Percentiles rank a stretch among this genome's conserved stretches.
phyloP scores from a whole-genome alignment of 2,888 invertebrate species.

The Steinernema scapterisci region DNA sequence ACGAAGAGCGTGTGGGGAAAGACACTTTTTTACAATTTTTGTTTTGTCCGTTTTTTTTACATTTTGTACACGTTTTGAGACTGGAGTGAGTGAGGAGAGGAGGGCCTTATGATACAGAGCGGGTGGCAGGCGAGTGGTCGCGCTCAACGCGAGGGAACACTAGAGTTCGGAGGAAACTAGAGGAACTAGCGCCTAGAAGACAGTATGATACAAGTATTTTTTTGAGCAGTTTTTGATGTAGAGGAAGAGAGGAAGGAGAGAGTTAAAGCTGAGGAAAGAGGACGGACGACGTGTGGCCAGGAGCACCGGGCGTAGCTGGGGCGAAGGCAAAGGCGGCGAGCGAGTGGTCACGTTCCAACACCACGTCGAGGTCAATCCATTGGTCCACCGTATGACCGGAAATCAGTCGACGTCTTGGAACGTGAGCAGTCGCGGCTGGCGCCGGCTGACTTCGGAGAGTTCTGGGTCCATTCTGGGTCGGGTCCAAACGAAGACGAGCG shows the following conservation, averaged over 20 bases:
- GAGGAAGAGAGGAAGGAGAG: neutral
- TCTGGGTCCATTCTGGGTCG: neutral
- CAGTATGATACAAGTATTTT: conserved; percentile 28
- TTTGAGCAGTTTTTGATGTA: conserved; percentile 21
- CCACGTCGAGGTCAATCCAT: conserved; percentile 23
- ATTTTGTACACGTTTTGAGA: conserved; percentile 31
- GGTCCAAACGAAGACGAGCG: neutral
- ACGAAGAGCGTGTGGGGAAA: conserved; percentile 4
- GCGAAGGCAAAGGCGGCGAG: neutral
- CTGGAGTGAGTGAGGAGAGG: conserved; percentile 23
- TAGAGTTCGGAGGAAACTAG: conserved; percentile 9
- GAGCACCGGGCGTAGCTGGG: conserved; percentile 16
- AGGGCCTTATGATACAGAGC: conserved; percentile 10
- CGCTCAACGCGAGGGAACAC: conserved; percentile 27
- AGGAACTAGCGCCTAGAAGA: neutral
- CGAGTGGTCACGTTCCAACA: conserved; percentile 6
- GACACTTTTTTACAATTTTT: conserved; percentile 29
- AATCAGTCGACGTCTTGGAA: conserved; percentile 19
- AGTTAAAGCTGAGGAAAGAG: conserved; percentile 21
- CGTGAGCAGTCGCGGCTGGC: neutral
- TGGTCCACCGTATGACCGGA: conserved; percentile 33
- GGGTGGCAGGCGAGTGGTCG: conserved; percentile 20
- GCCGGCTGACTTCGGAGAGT: neutral
- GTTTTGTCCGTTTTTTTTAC: conserved; percentile 32
- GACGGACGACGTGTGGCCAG: neutral